phyloP scores from a whole-genome alignment of 2,113 vertebrate genomes.

The Lamprotornis superbus region DNA sequence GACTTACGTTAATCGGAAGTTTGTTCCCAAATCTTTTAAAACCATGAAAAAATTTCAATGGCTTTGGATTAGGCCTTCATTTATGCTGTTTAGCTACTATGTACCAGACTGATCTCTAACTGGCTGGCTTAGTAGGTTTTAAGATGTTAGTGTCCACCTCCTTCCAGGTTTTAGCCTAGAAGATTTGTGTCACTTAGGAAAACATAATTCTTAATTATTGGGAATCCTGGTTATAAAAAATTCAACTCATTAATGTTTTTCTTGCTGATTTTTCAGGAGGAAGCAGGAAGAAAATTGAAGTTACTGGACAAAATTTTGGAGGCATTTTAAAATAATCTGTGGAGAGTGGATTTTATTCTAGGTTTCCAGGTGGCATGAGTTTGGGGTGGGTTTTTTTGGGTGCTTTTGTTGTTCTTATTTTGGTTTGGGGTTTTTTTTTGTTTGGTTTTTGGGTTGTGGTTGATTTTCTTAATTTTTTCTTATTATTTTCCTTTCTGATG shows the following conservation, averaged over 20 bases:
- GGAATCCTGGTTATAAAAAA: not conserved
- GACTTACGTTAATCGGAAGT: not conserved
- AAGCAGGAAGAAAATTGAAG: not conserved
- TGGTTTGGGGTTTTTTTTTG: not conserved
- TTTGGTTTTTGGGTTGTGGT: not conserved
- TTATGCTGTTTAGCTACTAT: not conserved
- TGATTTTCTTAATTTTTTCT: not conserved
- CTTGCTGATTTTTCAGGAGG: not conserved
- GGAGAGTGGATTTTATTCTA: not conserved
- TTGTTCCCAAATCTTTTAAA: not conserved
- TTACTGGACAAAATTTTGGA: not conserved
- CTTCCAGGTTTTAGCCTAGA: not conserved
- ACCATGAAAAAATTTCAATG: not conserved
- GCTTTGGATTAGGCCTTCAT: not conserved
- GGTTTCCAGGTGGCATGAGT: rapidly evolving
- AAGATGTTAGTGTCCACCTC: not conserved
- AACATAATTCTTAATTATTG: not conserved
- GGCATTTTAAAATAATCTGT: not conserved
- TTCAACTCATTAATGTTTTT: not conserved
- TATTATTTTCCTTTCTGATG: not conserved
- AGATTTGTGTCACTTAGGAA: not conserved
- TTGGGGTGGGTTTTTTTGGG: rapidly evolving
- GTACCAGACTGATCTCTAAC: not conserved
- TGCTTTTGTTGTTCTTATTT: not conserved
- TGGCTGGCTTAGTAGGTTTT: not conserved